Base-by-base conservation (phyloP, 2,797 vertebrate genomes). In the Neosilurus mollespiculum region DNA sequence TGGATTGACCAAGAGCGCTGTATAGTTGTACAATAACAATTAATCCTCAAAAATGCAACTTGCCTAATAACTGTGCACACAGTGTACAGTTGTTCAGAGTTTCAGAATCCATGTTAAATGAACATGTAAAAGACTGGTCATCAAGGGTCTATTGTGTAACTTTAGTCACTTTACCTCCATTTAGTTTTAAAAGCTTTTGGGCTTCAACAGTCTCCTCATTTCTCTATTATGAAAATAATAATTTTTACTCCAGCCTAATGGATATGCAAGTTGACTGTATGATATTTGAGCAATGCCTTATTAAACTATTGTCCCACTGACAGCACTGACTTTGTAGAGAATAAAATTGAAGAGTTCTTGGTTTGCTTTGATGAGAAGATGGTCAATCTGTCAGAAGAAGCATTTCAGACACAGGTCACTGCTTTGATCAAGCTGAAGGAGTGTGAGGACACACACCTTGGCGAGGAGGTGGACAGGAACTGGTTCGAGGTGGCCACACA, bases 381-480 rank as follows among this genome's bases (percentile, higher is more conserved):
- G 62, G 90, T 89, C 54, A 92, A 90, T 79, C 93, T 98, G 91
- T 95, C 93, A 4, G 95, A 96, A 34, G 97, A 98, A 9, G 95
- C 95, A 65, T 99, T 97, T 86, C 92, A 86, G 81, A 95, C 96
- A 22, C 97, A 99, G 95, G 96, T 97, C 81, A 96, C 94, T 15
- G 96, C 97, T 37, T 94, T 99, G 81, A 96, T 99, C 91, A 97
- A 98, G 92, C 94, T 98, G 85, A 99, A 99, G 90, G 95, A 97
- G 89, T 97, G 96, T 0, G 96, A 98, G 90, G 98, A 99, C 64
- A 95, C 96, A 0, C 96, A 98, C 82, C 96, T 99, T 9, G 97
- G 97, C 0, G 97, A 99, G 89, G 98, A 99, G 88, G 97, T 99
- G 64, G 96, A 98, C 87, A 94, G 97, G 80, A 97, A 99, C 94